Percentiles rank a stretch among this genome's conserved stretches.
These are phyloP conservation scores for Ptychadena robeensis DNA, from an alignment of 2,797 vertebrate genomes.

Conservation along the genomic window DNA sequence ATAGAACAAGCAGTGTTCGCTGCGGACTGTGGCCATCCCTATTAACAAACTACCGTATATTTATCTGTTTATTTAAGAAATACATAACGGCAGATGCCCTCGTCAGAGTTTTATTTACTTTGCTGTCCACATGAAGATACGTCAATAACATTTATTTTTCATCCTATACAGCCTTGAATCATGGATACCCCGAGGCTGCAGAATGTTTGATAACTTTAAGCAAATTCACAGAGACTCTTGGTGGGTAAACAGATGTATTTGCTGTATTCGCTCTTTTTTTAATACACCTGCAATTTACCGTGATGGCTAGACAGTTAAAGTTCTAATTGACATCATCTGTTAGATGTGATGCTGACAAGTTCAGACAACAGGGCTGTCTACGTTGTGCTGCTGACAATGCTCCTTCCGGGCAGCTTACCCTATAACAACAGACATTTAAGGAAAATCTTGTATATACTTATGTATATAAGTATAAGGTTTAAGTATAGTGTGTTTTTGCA, in stretches of 20 bases:
- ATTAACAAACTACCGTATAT: too few species aligned
- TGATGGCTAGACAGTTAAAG: background rate
- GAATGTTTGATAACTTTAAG: background rate
- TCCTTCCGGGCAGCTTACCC: background rate
- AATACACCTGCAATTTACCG: background rate
- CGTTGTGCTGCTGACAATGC: background rate
- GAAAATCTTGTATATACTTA: background rate
- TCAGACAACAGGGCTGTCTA: background rate
- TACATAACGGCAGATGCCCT: background rate
- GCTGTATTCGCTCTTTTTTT: background rate
- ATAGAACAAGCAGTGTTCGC: too few species aligned
- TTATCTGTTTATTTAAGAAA: too few species aligned
- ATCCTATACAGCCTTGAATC: background rate
- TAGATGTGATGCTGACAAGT: background rate
- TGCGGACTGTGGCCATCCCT: too few species aligned
- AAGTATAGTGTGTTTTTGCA: background rate
- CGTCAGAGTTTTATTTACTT: background rate
- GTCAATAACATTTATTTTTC: constrained; percentile 1
- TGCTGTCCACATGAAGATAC: background rate
- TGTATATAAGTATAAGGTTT: too few species aligned
- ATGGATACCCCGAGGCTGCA: background rate
- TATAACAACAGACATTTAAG: too few species aligned
- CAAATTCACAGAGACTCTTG: background rate
- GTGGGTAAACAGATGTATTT: background rate
- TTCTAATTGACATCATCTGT: background rate